phyloP scores from a whole-genome alignment of 1,140 invertebrate genomes.

The Nymphalis io region DNA sequence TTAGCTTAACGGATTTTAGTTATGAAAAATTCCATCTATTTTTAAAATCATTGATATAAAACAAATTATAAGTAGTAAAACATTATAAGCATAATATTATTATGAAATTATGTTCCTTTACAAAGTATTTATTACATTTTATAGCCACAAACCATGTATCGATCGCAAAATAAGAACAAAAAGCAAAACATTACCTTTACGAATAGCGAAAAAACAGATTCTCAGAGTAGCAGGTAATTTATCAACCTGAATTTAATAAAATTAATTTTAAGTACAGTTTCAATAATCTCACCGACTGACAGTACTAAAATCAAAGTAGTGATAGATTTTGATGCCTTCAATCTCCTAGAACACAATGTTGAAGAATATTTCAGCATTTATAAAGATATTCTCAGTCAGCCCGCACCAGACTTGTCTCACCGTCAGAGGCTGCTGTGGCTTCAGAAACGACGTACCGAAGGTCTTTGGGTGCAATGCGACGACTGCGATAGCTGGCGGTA shows the following conservation, averaged over 20 bases:
- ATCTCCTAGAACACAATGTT: neutral
- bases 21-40: neutral
- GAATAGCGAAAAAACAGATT: conserved; percentile 25
- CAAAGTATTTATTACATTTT: neutral
- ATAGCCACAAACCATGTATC: conserved; percentile 1
- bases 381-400: conserved; percentile 64
- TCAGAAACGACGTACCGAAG: conserved; percentile 76
- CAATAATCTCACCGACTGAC: too few relatives aligned
- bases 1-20: too few relatives aligned
- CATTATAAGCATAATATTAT: neutral
- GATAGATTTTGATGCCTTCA: too few relatives aligned
- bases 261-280: neutral
- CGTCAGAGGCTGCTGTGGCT: conserved; percentile 67
- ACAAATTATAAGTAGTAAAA: neutral
- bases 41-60: neutral
- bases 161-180: neutral
- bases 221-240: conserved; percentile 22
- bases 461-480: conserved; percentile 83
- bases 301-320: too few relatives aligned
- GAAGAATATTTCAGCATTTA: conserved; percentile 32
- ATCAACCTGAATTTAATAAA: neutral
- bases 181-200: conserved; percentile 37
- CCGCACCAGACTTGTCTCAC: conserved; percentile 49
- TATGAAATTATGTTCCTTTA: neutral
- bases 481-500: conserved; percentile 83